These are phyloP conservation scores for Megalurothrips usitatus DNA, from an alignment of 2,888 invertebrate genomes.

Conservation along the genomic window DNA sequence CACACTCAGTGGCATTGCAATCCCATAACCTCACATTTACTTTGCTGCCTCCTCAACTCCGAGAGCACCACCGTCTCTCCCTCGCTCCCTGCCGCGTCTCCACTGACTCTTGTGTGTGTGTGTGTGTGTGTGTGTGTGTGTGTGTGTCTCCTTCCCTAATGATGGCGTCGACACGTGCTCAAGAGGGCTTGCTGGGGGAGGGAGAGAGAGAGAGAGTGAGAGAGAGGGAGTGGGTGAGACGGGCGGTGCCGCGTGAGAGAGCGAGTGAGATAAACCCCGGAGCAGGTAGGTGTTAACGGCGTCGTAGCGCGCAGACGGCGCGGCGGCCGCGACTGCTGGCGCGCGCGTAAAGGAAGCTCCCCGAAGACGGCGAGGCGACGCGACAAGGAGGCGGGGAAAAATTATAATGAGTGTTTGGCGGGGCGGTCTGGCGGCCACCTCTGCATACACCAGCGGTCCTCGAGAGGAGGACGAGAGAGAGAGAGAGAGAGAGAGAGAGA, in stretches of 20 bases:
- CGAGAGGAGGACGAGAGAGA: neutral
- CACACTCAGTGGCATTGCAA: neutral
- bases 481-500: too few relatives aligned
- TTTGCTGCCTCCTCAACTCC: neutral
- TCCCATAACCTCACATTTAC: neutral
- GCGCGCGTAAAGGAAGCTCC: too few relatives aligned
- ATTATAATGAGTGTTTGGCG: too few relatives aligned
- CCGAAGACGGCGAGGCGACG: too few relatives aligned
- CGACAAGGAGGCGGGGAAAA: too few relatives aligned
- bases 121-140: conserved; percentile 1
- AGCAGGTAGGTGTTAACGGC: neutral
- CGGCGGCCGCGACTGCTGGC: too few relatives aligned
- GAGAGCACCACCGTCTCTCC: neutral
- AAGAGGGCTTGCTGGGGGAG: neutral
- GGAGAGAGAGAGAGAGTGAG: neutral
- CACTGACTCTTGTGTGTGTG: neutral
- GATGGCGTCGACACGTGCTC: conserved; percentile 10
- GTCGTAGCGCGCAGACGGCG: too few relatives aligned
- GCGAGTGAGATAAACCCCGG: neutral
- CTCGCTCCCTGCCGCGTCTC: neutral
- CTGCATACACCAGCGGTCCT: too few relatives aligned
- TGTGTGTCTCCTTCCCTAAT: conserved; percentile 2
- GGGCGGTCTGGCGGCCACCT: too few relatives aligned
- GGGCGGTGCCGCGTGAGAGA: neutral
- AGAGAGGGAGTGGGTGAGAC: neutral